Evolutionary conservation across 2,888 invertebrate species (phyloP), one percentile per base, ranked within the genome.

Genomic region (Tethea ocularis): DNA sequence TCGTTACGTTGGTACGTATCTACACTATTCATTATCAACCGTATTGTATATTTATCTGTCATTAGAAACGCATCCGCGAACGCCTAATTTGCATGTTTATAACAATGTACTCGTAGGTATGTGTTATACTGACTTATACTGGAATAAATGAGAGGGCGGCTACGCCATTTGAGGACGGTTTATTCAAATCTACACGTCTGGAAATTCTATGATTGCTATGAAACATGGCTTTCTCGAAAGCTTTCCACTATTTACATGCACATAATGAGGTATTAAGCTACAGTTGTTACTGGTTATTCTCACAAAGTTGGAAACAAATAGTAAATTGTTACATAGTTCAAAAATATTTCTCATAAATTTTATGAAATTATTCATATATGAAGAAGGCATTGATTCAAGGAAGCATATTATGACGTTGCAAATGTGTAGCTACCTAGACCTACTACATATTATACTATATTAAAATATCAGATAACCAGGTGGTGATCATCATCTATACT

Each of bases 121-220:
- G 66, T 20, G 52, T 20, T 53, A 17, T 41, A 56, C 62, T 67
- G 67, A 62, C 69, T 17, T 46, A 46, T 68, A 68, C 65, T 61
- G 68, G 66, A 66, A 72, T 73, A 78, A 83, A 87, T 87, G 77
- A 83, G 71, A 84, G 77, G 80, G 83, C 87, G 84, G 87, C 72
- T 61, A 20, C 33, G 61, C 60, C 61, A 59, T 65, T 61, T 55
- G 58, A 60, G 57, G 63, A 66, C 67, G 73, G 72, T 74, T 83
- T 78, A 85, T 85, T 82, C 78, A 84, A 82, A 84, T 85, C 67
- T 63, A 65, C 62, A 53, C 62, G 61, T 38, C 53, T 70, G 61
- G 72, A 74, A 77, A 71, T 74, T 38, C 41, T 57, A 41, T 58
- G 57, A 51, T 61, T 59, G 61, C 57, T 57, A 58, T 57, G 51